phyloP scores from a whole-genome alignment of 2,113 vertebrate genomes.

The Indri indri region DNA sequence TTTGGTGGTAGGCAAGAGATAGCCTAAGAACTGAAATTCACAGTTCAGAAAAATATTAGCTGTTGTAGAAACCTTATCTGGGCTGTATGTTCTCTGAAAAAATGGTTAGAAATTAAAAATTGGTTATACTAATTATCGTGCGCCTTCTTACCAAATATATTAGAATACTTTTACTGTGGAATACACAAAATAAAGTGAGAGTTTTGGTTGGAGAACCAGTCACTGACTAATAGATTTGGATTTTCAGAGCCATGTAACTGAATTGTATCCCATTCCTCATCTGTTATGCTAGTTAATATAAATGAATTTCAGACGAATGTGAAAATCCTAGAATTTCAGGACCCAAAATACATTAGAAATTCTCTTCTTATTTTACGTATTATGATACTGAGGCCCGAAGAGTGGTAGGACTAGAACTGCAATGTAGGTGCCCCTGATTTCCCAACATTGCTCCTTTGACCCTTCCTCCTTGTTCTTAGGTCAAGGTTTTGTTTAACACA shows the following conservation, averaged over 20 bases:
- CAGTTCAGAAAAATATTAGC: neutral
- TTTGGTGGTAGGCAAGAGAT: neutral
- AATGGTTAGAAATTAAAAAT: neutral
- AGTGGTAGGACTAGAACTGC: neutral
- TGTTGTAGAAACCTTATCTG: neutral
- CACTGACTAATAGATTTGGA: neutral
- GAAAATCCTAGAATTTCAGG: constrained; percentile 18
- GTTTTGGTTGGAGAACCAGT: neutral
- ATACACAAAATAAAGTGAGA: neutral
- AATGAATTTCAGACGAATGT: neutral
- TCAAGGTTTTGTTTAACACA: neutral
- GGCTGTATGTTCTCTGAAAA: neutral
- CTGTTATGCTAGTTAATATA: neutral
- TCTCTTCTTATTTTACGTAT: neutral
- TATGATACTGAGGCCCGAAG: neutral
- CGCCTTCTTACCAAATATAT: neutral
- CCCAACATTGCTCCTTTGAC: neutral
- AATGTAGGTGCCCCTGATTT: neutral
- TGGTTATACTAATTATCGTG: neutral
- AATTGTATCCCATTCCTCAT: neutral
- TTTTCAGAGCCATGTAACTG: constrained; percentile 3
- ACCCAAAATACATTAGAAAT: neutral
- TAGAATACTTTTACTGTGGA: neutral
- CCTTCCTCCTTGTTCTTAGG: neutral
- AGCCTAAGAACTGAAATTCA: constrained; percentile 32